A percentile compares a stretch with the other conserved stretches of the same genome.
phyloP scores from a whole-genome alignment of 2,888 invertebrate species.

The Clistopyga incitator region DNA sequence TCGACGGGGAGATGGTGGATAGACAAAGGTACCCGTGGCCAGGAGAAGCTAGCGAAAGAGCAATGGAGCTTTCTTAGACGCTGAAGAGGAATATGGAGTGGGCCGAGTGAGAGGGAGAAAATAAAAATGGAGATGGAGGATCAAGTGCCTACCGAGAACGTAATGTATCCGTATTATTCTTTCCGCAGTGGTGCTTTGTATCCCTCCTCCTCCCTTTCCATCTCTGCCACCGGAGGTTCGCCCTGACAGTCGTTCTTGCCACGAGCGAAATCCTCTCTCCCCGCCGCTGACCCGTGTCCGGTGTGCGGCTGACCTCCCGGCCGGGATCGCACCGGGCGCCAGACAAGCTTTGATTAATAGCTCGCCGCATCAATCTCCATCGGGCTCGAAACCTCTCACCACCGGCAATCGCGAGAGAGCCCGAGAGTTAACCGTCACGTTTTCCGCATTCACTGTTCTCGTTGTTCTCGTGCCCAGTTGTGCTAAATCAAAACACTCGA shows the following conservation, averaged over 20 bases:
- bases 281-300: constrained; percentile 17
- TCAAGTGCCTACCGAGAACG: constrained; percentile 45
- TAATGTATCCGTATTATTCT: constrained; percentile 75
- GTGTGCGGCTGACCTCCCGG: constrained; percentile 21
- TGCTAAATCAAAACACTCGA: constrained; percentile 50
- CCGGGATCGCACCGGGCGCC: neutral
- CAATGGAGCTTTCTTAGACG: constrained; percentile 30
- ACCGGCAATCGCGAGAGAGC: constrained; percentile 27
- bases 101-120: constrained; percentile 5
- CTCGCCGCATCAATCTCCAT: constrained; percentile 79
- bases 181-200: constrained; percentile 61
- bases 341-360: constrained; percentile 78
- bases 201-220: neutral
- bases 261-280: constrained; percentile 15
- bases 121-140: constrained; percentile 51
- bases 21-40: constrained; percentile 26
- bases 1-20: constrained; percentile 29
- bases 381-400: constrained; percentile 71
- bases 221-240: constrained; percentile 12
- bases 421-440: constrained; percentile 28
- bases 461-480: constrained; percentile 1
- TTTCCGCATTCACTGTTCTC: constrained; percentile 46
- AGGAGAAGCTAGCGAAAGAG: constrained; percentile 10
- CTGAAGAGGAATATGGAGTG: constrained; percentile 12
- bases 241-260: neutral